phyloP scores from a whole-genome alignment of 2,888 invertebrate species.

The Eupithecia exiguata region DNA sequence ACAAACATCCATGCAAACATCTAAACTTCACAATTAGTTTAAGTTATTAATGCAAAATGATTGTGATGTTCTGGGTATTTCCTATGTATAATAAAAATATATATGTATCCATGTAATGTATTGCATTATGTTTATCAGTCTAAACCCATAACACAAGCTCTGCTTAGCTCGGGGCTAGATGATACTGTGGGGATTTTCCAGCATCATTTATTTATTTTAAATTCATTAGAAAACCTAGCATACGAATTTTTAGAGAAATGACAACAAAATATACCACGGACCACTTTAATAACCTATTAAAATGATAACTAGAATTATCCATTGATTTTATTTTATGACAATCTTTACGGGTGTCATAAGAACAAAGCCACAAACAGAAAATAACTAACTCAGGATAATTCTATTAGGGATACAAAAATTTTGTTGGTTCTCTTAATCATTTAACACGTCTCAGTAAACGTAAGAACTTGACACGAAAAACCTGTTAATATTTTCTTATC shows the following conservation, averaged over 20 bases:
- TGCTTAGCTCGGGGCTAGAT: too few species aligned
- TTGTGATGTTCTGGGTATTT: too few species aligned
- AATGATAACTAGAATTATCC: not conserved
- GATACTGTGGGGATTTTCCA: too few species aligned
- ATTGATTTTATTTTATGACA: not conserved
- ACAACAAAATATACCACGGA: not conserved
- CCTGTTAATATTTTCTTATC: constrained; percentile 8
- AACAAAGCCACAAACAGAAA: not conserved
- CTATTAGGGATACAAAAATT: not conserved
- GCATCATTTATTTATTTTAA: not conserved
- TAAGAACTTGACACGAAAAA: constrained; percentile 13
- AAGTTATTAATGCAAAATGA: too few species aligned
- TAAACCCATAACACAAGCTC: too few species aligned
- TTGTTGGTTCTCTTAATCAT: not conserved
- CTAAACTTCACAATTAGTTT: too few species aligned
- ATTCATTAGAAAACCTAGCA: not conserved
- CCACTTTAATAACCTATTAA: not conserved
- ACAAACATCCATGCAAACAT: too few species aligned
- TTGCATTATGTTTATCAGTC: too few species aligned
- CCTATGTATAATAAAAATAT: too few species aligned
- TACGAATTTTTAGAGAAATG: not conserved
- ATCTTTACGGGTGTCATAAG: not conserved
- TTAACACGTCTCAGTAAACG: constrained; percentile 13
- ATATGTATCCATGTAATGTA: too few species aligned
- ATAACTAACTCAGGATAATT: not conserved